Percentiles rank a stretch among this genome's conserved stretches.
These are phyloP conservation scores for Tetrax tetrax DNA, from an alignment of 2,113 vertebrate species.

Conservation along the genomic window DNA sequence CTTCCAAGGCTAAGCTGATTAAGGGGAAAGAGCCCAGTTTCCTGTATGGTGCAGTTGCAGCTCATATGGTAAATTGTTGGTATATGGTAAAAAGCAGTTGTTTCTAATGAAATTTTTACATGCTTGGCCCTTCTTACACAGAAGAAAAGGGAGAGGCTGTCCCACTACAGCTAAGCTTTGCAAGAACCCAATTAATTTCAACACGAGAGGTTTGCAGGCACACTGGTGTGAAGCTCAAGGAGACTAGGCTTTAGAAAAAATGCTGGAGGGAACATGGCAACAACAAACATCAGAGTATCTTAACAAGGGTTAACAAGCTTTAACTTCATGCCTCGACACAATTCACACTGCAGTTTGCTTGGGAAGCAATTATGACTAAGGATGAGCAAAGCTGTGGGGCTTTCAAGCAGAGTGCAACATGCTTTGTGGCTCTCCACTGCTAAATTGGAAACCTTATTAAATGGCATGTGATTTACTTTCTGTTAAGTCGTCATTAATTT, in stretches of 20 bases:
- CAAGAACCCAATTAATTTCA: background rate
- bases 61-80: slow-evolving; percentile 16
- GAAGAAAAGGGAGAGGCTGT: background rate
- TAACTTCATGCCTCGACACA: background rate
- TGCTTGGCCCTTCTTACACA: background rate
- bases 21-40: background rate
- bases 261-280: background rate
- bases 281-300: background rate
- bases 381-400: background rate
- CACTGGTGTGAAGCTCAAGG: background rate
- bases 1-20: slow-evolving; percentile 14
- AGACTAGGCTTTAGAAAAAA: background rate
- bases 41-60: background rate
- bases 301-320: background rate
- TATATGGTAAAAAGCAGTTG: no score
- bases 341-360: background rate
- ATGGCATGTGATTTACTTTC: slow-evolving; percentile 15
- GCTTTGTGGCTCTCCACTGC: background rate
- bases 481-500: slow-evolving; percentile 19
- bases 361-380: background rate
- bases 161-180: background rate
- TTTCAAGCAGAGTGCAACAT: background rate
- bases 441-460: slow-evolving; percentile 42
- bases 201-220: background rate
- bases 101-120: background rate